phyloP scores from a whole-genome alignment of 2,888 invertebrate genomes.

The Nymphalis urticae region DNA sequence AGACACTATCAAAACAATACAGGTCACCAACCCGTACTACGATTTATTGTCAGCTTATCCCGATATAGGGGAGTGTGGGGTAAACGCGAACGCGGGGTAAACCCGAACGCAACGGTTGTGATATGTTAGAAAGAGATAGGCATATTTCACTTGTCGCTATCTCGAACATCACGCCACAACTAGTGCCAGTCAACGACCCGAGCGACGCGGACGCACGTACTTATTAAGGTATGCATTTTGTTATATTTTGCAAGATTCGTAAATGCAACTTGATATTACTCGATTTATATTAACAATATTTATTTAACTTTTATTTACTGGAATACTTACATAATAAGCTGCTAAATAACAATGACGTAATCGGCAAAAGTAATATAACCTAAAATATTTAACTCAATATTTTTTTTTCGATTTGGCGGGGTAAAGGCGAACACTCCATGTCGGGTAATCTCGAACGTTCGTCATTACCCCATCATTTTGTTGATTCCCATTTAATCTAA shows the following conservation, averaged over 20 bases:
- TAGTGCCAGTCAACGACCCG: constrained; percentile 9
- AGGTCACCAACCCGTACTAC: too few species aligned
- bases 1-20: too few species aligned
- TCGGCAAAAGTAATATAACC: constrained; percentile 16
- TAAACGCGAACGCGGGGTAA: too few species aligned
- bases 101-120: too few species aligned
- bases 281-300: constrained; percentile 10
- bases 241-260: constrained; percentile 7
- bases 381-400: constrained; percentile 13
- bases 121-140: too few species aligned
- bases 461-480: background rate
- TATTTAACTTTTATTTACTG: constrained; percentile 13
- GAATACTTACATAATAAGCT: constrained; percentile 11
- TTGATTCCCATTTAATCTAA: too few species aligned
- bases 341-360: constrained; percentile 14
- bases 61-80: too few species aligned
- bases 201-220: constrained; percentile 6
- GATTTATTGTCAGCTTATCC: too few species aligned
- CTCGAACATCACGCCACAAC: too few species aligned
- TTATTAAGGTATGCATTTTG: constrained; percentile 4
- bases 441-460: background rate
- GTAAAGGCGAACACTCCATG: too few species aligned
- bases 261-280: constrained; percentile 15
- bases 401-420: background rate
- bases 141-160: too few species aligned